A percentile compares a stretch with the other conserved stretches of the same genome.
Conservation (phyloP, 2,888 invertebrate species). For the Amorpha juglandis region DNA sequence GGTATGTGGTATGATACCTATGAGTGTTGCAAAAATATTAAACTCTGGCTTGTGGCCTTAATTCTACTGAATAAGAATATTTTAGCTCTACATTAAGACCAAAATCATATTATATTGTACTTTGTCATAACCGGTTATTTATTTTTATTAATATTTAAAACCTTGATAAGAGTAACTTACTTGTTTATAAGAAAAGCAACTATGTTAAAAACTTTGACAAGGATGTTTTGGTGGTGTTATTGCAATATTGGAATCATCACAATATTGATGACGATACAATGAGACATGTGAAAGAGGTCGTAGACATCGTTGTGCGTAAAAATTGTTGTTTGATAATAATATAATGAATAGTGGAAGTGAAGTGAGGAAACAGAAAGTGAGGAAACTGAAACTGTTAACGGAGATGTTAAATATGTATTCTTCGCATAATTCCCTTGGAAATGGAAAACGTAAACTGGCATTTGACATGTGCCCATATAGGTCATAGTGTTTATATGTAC, state of each 20-base stretch:
- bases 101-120: neutral
- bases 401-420: neutral
- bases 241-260: no score
- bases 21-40: neutral
- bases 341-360: constrained; percentile 67
- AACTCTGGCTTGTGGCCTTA: neutral
- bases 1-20: neutral
- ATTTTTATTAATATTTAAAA: neutral
- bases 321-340: constrained; percentile 50
- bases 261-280: no score
- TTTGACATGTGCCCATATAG: neutral
- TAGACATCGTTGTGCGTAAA: constrained; percentile 45
- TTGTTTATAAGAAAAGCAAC: neutral
- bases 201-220: neutral
- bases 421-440: neutral
- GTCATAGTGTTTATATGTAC: no score
- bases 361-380: constrained; percentile 55
- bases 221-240: neutral
- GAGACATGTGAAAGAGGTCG: neutral
- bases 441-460: neutral
- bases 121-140: neutral
- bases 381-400: constrained; percentile 55
- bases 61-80: neutral
- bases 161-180: neutral
- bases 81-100: neutral